These are phyloP conservation scores for Thaleichthys pacificus DNA, from an alignment of 2,797 vertebrate genomes.

Conservation along the genomic window DNA sequence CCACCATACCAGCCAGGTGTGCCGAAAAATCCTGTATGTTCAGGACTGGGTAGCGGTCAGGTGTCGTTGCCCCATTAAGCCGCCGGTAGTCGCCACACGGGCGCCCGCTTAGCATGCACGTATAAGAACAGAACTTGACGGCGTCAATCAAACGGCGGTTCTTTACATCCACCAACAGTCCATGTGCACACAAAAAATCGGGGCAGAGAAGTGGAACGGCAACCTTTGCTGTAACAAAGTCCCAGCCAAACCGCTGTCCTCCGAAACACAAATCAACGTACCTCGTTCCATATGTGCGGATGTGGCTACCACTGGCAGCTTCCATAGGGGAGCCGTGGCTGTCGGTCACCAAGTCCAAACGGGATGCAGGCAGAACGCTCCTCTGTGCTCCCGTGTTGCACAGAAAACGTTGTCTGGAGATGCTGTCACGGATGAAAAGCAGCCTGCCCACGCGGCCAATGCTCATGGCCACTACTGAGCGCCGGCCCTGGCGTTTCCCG, in stretches of 20 bases:
- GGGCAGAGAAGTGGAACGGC: not conserved
- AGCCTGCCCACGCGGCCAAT: slow-evolving; percentile 16
- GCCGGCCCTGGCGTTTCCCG: slow-evolving; percentile 19
- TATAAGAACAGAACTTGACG: no score
- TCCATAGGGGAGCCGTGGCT: slow-evolving; percentile 1
- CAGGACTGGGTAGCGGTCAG: no score
- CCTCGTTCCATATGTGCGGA: slow-evolving; percentile 8
- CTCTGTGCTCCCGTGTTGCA: slow-evolving; percentile 13
- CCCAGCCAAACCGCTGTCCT: slow-evolving; percentile 15
- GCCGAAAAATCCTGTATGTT: no score
- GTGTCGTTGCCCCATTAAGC: no score
- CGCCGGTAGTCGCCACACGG: no score
- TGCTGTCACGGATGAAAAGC: slow-evolving; percentile 20
- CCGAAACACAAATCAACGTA: slow-evolving; percentile 12
- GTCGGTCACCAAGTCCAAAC: not conserved
- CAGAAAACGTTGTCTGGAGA: slow-evolving; percentile 3
- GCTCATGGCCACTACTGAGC: slow-evolving; percentile 21
- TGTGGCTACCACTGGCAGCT: slow-evolving; percentile 12
- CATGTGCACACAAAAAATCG: no score
- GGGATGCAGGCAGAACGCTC: slow-evolving; percentile 8
- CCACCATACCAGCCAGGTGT: no score
- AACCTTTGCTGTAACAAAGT: slow-evolving; percentile 1
- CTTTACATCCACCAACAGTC: no score
- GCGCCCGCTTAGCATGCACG: not conserved
- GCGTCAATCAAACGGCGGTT: no score